Percentiles rank a stretch among this genome's conserved stretches.
Conservation (phyloP, 2,888 invertebrate genomes). For the Agyllia agylla region DNA sequence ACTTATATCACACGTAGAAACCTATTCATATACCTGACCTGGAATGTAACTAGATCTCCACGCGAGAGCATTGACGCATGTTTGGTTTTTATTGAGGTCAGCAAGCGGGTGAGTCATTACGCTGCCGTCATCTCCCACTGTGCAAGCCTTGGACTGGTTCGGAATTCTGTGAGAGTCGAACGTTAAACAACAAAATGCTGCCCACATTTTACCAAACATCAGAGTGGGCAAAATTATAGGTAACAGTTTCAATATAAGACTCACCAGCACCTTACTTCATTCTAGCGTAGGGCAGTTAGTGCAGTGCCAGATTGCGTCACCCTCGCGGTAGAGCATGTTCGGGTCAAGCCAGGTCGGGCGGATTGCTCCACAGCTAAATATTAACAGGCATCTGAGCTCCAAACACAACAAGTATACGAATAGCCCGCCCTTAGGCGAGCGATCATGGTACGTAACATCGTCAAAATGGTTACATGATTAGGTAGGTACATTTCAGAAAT, state of each 20-base stretch:
- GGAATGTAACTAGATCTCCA: constrained; percentile 25
- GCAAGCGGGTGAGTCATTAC: constrained; percentile 18
- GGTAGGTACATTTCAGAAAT: constrained; percentile 78
- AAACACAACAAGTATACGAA: constrained; percentile 86
- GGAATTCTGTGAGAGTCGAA: constrained; percentile 36
- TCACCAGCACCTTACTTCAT: constrained; percentile 69
- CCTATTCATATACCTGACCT: constrained; percentile 29
- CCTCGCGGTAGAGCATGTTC: constrained; percentile 33
- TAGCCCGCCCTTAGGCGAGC: constrained; percentile 81
- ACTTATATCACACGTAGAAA: background rate
- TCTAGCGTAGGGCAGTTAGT: constrained; percentile 37
- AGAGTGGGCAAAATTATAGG: constrained; percentile 14
- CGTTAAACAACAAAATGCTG: constrained; percentile 21
- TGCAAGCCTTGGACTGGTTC: constrained; percentile 14
- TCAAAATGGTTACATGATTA: constrained; percentile 66
- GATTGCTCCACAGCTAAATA: constrained; percentile 53
- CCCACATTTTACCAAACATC: constrained; percentile 23
- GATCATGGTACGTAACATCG: constrained; percentile 79
- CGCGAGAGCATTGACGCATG: constrained; percentile 21
- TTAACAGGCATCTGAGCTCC: constrained; percentile 83
- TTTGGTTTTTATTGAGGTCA: constrained; percentile 10
- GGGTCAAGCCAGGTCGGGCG: constrained; percentile 37
- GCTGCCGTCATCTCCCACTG: constrained; percentile 19
- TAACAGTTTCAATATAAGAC: constrained; percentile 65
- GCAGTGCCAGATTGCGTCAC: constrained; percentile 28